Conservation (phyloP, 35 echinoderm and acorn worm species). For the Ophiothrix spiculata region DNA sequence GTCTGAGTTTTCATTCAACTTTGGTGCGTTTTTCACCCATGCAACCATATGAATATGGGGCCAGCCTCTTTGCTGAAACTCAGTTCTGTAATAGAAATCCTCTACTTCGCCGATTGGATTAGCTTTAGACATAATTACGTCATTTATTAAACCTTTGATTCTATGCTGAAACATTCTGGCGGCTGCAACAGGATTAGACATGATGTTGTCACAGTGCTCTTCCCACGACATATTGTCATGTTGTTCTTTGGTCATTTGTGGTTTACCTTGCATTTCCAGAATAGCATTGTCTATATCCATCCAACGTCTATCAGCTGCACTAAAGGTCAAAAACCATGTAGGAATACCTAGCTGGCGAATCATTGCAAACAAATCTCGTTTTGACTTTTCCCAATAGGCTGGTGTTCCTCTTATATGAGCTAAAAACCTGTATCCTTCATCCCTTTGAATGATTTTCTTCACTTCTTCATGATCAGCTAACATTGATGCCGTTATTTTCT, state of each 20-base stretch:
- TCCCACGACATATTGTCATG: too few relatives aligned
- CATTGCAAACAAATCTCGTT: conserved; percentile 64
- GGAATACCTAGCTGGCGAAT: conserved; percentile 60
- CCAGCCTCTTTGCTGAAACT: conserved; percentile 55
- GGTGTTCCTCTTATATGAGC: conserved; percentile 28
- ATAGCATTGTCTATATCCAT: conserved; percentile 39
- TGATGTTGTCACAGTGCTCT: too few relatives aligned
- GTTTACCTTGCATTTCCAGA: conserved; percentile 25
- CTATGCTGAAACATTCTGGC: conserved; percentile 80
- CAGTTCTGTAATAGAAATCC: conserved; percentile 67
- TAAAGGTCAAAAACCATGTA: conserved; percentile 65
- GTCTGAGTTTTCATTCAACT: background rate
- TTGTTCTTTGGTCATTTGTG: conserved; percentile 23
- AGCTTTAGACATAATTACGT: conserved; percentile 58
- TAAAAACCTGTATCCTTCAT: conserved; percentile 35
- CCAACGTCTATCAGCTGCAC: conserved; percentile 53
- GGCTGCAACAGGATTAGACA: conserved; percentile 61
- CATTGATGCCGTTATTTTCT: conserved; percentile 38
- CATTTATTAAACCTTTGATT: conserved; percentile 41
- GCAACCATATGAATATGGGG: conserved; percentile 44
- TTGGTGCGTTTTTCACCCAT: conserved; percentile 62
- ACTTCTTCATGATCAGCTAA: conserved; percentile 5
- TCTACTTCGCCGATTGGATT: conserved; percentile 48
- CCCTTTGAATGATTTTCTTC: background rate
- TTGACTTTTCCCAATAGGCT: conserved; percentile 51